Evolutionary conservation across 2,888 invertebrate species (phyloP).

Genomic region (Phalera bucephala): DNA sequence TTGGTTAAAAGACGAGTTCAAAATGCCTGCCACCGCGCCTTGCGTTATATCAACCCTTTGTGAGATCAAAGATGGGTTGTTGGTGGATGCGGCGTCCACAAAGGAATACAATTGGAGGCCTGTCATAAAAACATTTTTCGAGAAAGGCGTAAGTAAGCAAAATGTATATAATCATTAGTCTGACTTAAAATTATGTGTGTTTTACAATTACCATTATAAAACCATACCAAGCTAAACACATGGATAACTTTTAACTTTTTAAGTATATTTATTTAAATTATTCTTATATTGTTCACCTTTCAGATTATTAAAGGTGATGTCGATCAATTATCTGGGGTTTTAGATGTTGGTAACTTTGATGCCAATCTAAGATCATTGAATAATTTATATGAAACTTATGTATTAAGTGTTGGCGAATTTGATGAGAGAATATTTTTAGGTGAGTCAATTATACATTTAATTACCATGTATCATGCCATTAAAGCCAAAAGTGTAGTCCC

Average conservation of each 20-base stretch:
- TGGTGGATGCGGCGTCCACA: conserved; percentile 95
- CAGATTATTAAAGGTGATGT: conserved; percentile 89
- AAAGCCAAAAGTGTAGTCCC: too few relatives aligned
- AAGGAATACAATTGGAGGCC: conserved; percentile 94
- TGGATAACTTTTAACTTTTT: too few relatives aligned
- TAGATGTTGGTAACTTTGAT: conserved; percentile 92
- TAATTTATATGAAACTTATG: conserved; percentile 94
- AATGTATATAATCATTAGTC: background rate
- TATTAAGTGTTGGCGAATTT: conserved; percentile 95
- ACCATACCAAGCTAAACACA: too few relatives aligned
- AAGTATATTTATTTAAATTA: too few relatives aligned
- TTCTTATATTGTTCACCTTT: too few relatives aligned
- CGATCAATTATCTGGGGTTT: conserved; percentile 86
- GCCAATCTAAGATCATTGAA: conserved; percentile 92
- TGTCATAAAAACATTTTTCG: conserved; percentile 89
- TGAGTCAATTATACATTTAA: conserved; percentile 52
- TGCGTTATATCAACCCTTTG: conserved; percentile 94
- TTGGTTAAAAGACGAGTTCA: conserved; percentile 84
- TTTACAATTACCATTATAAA: too few relatives aligned
- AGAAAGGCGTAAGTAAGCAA: conserved; percentile 82
- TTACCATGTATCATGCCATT: too few relatives aligned
- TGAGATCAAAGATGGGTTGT: conserved; percentile 90
- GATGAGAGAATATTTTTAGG: conserved; percentile 98
- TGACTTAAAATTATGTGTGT: background rate
- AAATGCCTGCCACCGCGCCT: conserved; percentile 85